Percentiles rank a stretch among this genome's conserved stretches.
Conservation (phyloP, 2,888 invertebrate genomes). For the Mellilla xanthometata region DNA sequence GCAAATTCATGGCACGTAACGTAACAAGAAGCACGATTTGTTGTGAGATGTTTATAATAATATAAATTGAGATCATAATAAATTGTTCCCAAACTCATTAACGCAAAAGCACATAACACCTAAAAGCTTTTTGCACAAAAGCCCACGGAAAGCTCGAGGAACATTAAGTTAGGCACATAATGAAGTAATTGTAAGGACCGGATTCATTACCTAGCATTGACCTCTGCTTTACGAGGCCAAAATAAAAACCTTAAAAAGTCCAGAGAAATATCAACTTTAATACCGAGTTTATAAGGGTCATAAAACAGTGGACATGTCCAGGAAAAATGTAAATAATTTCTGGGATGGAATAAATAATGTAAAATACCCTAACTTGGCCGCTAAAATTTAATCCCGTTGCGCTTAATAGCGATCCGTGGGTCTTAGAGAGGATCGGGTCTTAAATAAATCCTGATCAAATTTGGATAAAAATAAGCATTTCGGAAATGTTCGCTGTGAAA, state of each 20-base stretch:
- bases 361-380: conserved; percentile 42
- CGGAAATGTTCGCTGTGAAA: conserved; percentile 15
- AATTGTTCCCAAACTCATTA: not conserved
- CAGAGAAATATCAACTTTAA: conserved; percentile 15
- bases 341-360: conserved; percentile 54
- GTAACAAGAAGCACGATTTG: too few relatives aligned
- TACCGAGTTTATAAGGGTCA: conserved; percentile 16
- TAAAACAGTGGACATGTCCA: conserved; percentile 7
- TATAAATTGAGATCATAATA: too few relatives aligned
- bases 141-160: conserved; percentile 6
- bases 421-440: conserved; percentile 24
- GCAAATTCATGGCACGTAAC: too few relatives aligned
- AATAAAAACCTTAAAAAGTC: not conserved
- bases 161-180: conserved; percentile 23
- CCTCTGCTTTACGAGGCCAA: conserved; percentile 20
- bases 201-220: conserved; percentile 30
- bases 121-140: conserved; percentile 14
- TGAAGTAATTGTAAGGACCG: conserved; percentile 26
- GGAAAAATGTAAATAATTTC: conserved; percentile 45
- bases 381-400: conserved; percentile 46
- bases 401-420: conserved; percentile 41
- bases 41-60: too few relatives aligned
- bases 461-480: conserved; percentile 25
- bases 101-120: conserved; percentile 2
- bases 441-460: conserved; percentile 35